phyloP scores from a whole-genome alignment of 2,113 vertebrate species.

The Triplophysa dalaica region DNA sequence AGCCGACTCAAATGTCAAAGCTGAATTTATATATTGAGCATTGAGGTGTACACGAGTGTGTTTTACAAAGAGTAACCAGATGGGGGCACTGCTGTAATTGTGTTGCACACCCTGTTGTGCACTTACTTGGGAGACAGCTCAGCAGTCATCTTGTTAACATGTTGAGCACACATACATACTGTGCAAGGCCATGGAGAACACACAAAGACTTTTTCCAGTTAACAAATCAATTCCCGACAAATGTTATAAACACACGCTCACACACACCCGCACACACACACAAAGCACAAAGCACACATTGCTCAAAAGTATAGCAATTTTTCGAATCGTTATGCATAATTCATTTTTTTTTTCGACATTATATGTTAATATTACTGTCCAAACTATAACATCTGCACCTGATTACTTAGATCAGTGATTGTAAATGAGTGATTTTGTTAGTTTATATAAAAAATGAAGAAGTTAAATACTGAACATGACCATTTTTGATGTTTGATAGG shows the following conservation, averaged over 20 bases:
- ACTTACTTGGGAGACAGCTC: slow-evolving; percentile 21
- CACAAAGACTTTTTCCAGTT: slow-evolving; percentile 27
- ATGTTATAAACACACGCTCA: neutral
- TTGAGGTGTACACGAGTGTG: slow-evolving; percentile 24
- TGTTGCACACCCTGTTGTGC: slow-evolving; percentile 61
- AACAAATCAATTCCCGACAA: slow-evolving; percentile 22
- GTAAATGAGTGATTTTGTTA: too few species aligned
- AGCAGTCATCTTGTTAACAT: slow-evolving; percentile 39
- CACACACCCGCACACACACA: neutral
- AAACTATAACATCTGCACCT: neutral
- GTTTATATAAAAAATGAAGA: too few species aligned
- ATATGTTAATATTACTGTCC: neutral
- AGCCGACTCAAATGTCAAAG: slow-evolving; percentile 59
- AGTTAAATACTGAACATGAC: too few species aligned
- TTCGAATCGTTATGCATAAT: neutral
- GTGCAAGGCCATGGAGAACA: slow-evolving; percentile 7
- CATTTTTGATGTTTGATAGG: too few species aligned
- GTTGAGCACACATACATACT: slow-evolving; percentile 28
- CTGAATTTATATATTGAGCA: slow-evolving; percentile 59
- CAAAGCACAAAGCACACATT: neutral
- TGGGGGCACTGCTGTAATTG: slow-evolving; percentile 78
- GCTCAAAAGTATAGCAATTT: neutral
- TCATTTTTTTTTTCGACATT: neutral
- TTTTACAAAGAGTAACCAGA: slow-evolving; percentile 59
- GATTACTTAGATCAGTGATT: too few species aligned